Base-by-base conservation (phyloP, 1,140 invertebrate genomes). In the Hesperophylax magnus region DNA sequence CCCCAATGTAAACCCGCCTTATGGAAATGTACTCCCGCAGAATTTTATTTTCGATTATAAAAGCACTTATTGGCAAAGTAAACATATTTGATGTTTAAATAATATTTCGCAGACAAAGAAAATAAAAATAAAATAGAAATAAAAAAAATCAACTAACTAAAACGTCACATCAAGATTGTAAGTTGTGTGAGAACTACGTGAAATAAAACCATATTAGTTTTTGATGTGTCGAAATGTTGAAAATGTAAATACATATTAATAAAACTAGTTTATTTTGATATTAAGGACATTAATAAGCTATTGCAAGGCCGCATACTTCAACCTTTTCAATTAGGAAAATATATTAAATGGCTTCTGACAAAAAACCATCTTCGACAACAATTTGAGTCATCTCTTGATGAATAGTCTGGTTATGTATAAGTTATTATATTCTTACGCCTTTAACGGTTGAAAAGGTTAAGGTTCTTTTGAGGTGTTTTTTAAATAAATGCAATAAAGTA, bases 301-400 rank as follows among this genome's bases (percentile, higher is more conserved):
- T 17, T 65, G 63, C 63, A 39, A 67, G 8, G 63, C 31, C n/a
- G 27, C 17, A 34, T 14, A 31, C 9, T n/a, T 65, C 20, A 15
- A 65, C 27, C 34, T 65, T 24, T 20, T 65, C 5, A 67, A 67
- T 39, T n/a, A 11, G 31, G 27, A 67, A 11, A 61, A 67, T 27
- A 34, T 67, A 67, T 67, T 67, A 39, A 67, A 67, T 67, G 63
- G 15, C 24, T 39, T 27, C 63, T 67, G 63, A 14, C 63, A 67
- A 67, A 22, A 2, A 27, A 47, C 1, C 63, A 31, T 34, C 27
- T 67, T 67, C 63, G 1, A 34, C 24, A 67, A 34, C 17, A 67
- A 67, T 67, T 67, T 67, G 24, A 34, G 31, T 3, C 1, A 11
- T 1, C 63, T 1, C 27, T 34, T 67, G 27, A 67, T 67, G 63